A percentile compares a stretch with the other conserved stretches of the same genome.
These are phyloP conservation scores for Cephalopholis sonnerati DNA, from an alignment of 2,113 vertebrate genomes.

Conservation along the genomic window DNA sequence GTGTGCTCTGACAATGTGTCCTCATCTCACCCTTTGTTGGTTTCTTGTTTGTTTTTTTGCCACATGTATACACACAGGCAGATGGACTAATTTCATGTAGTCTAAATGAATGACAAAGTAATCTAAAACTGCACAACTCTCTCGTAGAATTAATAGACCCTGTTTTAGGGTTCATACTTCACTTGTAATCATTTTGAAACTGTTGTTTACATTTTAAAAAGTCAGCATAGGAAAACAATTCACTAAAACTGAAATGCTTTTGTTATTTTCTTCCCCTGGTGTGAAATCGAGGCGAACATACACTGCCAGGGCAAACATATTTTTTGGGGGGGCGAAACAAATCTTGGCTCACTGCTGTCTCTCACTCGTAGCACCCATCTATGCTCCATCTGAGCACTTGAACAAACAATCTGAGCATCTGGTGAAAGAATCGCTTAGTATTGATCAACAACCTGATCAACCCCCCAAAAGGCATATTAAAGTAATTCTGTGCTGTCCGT, in stretches of 20 bases:
- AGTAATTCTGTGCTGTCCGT: neutral
- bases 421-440: constrained; percentile 63
- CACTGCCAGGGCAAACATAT: constrained; percentile 70
- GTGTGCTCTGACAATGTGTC: too few relatives aligned
- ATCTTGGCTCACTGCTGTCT: constrained; percentile 49
- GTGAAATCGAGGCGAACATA: constrained; percentile 48
- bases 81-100: neutral
- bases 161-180: neutral
- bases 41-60: neutral
- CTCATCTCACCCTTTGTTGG: neutral
- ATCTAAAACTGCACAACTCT: neutral
- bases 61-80: neutral
- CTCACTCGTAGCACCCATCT: constrained; percentile 17
- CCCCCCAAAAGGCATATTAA: constrained; percentile 16
- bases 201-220: constrained; percentile 41
- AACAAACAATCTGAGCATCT: constrained; percentile 73
- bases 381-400: constrained; percentile 53
- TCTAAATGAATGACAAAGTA: neutral
- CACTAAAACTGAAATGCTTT: constrained; percentile 58
- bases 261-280: constrained; percentile 62
- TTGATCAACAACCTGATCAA: constrained; percentile 69
- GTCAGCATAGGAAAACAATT: constrained; percentile 45
- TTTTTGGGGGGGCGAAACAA: constrained; percentile 47
- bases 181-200: constrained; percentile 35
- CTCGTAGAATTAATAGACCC: neutral